Percentiles rank a stretch among this genome's conserved stretches.
Evolutionary conservation across 2,888 invertebrate species (phyloP).

Genomic region (Phytoseiulus persimilis): DNA sequence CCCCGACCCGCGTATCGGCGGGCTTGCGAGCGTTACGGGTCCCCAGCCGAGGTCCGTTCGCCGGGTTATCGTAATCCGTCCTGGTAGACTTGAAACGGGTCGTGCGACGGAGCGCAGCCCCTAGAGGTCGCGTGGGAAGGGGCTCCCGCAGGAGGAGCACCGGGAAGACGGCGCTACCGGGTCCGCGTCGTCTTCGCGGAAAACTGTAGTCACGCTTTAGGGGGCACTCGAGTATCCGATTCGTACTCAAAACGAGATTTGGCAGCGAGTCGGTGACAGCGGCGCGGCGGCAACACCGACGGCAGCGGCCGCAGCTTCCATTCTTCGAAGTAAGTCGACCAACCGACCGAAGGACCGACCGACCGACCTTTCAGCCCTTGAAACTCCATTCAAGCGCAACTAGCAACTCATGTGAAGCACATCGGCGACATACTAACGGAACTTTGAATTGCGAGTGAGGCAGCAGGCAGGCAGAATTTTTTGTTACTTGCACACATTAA

Average conservation of each 20-base stretch:
- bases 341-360: neutral
- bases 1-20: neutral
- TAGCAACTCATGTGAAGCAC: slow-evolving; percentile 37
- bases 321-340: slow-evolving; percentile 18
- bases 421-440: neutral
- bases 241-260: neutral
- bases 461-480: neutral
- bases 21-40: neutral
- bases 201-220: no score
- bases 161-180: no score
- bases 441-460: neutral
- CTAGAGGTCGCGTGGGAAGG: no score
- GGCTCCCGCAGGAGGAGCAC: no score
- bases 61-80: no score
- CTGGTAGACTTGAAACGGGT: no score
- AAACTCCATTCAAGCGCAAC: slow-evolving; percentile 20
- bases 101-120: no score
- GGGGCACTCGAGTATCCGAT: neutral
- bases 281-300: neutral
- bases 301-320: neutral
- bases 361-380: slow-evolving; percentile 32
- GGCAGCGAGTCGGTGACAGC: neutral
- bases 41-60: no score
- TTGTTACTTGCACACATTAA: neutral
- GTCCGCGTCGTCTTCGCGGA: no score